Percentiles rank a stretch among this genome's conserved stretches.
phyloP scores from a whole-genome alignment of 2,797 vertebrate genomes.

The Phoebastria nigripes region DNA sequence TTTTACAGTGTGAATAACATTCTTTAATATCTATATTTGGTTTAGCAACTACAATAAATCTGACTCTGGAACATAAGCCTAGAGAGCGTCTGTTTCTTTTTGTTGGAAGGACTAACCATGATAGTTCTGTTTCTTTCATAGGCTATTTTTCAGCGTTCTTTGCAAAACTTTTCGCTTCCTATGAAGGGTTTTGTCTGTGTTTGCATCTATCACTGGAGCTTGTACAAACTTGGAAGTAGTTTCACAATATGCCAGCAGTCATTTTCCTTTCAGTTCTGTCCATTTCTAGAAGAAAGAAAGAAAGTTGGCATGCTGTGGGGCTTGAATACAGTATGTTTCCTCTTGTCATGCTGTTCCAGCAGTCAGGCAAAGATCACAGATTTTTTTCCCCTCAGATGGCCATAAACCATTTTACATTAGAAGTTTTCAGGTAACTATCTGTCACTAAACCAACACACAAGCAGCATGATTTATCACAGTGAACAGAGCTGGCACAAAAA shows the following conservation, averaged over 20 bases:
- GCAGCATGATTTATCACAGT: background rate
- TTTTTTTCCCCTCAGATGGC: conserved; percentile 30
- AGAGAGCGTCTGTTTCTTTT: conserved; percentile 25
- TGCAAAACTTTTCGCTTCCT: conserved; percentile 46
- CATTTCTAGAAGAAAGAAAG: conserved; percentile 65
- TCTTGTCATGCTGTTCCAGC: conserved; percentile 58
- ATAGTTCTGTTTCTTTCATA: conserved; percentile 32
- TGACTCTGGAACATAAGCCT: conserved; percentile 21
- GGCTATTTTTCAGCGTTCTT: conserved; percentile 35
- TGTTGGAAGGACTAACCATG: conserved; percentile 13
- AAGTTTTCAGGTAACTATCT: conserved; percentile 62
- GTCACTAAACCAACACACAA: conserved; percentile 32
- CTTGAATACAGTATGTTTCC: conserved; percentile 35
- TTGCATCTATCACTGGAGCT: conserved; percentile 41
- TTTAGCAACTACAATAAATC: conserved; percentile 40
- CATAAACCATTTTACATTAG: conserved; percentile 53
- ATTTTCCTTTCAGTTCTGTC: conserved; percentile 65
- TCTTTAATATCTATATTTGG: conserved; percentile 38
- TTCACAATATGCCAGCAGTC: conserved; percentile 53
- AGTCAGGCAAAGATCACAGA: conserved; percentile 50
- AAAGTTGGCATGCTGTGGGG: background rate
- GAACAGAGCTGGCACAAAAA: conserved; percentile 34
- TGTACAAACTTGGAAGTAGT: conserved; percentile 43
- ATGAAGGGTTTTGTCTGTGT: conserved; percentile 18
- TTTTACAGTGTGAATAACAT: conserved; percentile 5